Evolutionary conservation across 2,113 vertebrate species (phyloP), one percentile per base, ranked within the genome.

Genomic region (Rallus limicola): DNA sequence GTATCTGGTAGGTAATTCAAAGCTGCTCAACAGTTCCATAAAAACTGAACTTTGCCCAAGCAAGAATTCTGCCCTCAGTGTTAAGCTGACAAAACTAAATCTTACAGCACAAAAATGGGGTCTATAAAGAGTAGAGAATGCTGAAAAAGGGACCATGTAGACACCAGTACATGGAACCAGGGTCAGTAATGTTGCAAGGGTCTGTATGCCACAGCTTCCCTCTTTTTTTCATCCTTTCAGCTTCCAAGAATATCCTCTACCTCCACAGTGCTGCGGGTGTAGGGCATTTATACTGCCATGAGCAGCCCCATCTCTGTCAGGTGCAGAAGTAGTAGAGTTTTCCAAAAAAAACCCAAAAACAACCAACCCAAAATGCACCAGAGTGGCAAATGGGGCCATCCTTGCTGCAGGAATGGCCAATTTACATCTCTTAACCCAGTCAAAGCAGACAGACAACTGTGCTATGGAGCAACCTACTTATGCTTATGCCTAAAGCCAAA

Each of bases 401-500:
- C 52, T 74, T 44, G 25, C 55, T 86, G 75, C 75, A 63, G 79
- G 71, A 77, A 86, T 11, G 46, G 88, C 68, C 86, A 42, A 36
- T 62, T 71, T 88, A 67, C 48, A 82, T 29, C 74, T 82, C 70
- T 26, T 28, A 71, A 65, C 40, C 64, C 48, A 53, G 55, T 4
- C 82, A 80, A 50, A 71, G 79, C 55, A 92, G 63, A 68, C 62
- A 79, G 70, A 86, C 75, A 90, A 50, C 82, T 63, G 33, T 58
- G 68, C 46, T 79, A 62, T 2, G 10, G 64, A 89, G 77, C 77
- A 94, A 59, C 25, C 76, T 92, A 44, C 44, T 82, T 91, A 84
- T 34, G 80, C 67, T 93, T 85, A 53, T n/a, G 76, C 91, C 88
- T 90, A 67, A 84, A 95, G 94, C n/a, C 69, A 95, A 67, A 81